phyloP scores from a whole-genome alignment of 2,797 vertebrate genomes.

The Hapalemur alaotrensis region DNA sequence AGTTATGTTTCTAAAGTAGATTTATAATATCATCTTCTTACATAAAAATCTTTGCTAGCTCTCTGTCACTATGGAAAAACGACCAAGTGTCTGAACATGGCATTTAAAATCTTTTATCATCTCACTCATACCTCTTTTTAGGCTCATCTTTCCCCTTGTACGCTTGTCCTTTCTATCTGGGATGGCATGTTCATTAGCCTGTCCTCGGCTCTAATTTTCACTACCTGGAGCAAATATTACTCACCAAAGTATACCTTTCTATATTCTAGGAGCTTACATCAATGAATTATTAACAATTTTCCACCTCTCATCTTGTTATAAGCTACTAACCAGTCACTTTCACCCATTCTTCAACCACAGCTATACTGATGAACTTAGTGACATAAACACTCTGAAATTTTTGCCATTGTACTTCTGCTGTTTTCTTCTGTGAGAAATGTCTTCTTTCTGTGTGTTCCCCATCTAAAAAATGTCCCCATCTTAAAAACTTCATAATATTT shows the following conservation, averaged over 20 bases:
- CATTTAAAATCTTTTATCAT: neutral
- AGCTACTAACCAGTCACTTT: neutral
- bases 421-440: neutral
- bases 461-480: neutral
- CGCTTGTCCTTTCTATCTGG: neutral
- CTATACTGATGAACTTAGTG: neutral
- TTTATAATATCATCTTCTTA: conserved; percentile 10
- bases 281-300: neutral
- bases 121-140: neutral
- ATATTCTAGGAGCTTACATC: neutral
- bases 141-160: neutral
- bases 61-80: neutral
- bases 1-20: neutral
- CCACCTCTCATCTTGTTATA: neutral
- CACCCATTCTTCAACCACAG: neutral
- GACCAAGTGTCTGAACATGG: neutral
- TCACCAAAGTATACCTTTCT: neutral
- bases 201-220: neutral
- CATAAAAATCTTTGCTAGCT: neutral
- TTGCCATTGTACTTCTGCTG: neutral
- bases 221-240: neutral
- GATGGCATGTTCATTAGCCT: neutral
- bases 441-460: neutral
- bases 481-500: neutral
- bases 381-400: neutral